Evolutionary conservation across 2,888 invertebrate genomes (phyloP).

Genomic region (Pocota personata): DNA sequence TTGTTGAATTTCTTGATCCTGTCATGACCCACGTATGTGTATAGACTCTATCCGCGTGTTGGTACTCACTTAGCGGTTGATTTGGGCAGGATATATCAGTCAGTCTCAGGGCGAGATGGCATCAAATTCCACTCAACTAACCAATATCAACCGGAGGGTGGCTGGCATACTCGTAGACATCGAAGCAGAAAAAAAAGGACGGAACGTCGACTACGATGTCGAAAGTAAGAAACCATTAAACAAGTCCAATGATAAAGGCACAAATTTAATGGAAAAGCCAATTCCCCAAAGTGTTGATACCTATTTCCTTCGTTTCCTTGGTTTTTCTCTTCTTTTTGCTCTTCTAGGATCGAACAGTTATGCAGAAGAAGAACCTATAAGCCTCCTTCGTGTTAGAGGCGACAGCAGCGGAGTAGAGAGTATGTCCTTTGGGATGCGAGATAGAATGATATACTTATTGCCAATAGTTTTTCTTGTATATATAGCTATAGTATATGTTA

Average conservation of each 20-base stretch:
- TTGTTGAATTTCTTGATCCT: slow-evolving; percentile 15
- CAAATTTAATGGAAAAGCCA: slow-evolving; percentile 69
- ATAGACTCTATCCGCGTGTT: neutral
- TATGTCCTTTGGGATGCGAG: slow-evolving; percentile 30
- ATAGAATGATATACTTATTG: slow-evolving; percentile 48
- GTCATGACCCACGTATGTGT: neutral
- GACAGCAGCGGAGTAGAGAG: slow-evolving; percentile 5
- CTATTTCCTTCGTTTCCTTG: slow-evolving; percentile 38
- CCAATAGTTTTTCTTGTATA: slow-evolving; percentile 46
- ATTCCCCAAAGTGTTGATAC: slow-evolving; percentile 71
- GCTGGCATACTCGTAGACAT: neutral
- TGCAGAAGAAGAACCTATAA: slow-evolving; percentile 36
- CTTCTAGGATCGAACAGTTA: slow-evolving; percentile 1
- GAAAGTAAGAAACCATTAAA: slow-evolving; percentile 57
- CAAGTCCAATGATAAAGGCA: slow-evolving; percentile 52
- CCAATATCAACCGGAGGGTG: slow-evolving; percentile 30
- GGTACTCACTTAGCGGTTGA: slow-evolving; percentile 45
- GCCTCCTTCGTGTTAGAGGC: slow-evolving; percentile 10
- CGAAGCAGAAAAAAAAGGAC: slow-evolving; percentile 33
- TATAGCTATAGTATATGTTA: neutral
- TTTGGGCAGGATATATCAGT: slow-evolving; percentile 40
- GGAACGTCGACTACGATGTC: slow-evolving; percentile 12
- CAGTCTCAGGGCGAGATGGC: slow-evolving; percentile 31
- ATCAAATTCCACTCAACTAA: slow-evolving; percentile 63
- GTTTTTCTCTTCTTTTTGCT: neutral